A percentile compares a stretch with the other conserved stretches of the same genome.
phyloP scores from a whole-genome alignment of 1,140 invertebrate genomes.

The Lucilia sericata region DNA sequence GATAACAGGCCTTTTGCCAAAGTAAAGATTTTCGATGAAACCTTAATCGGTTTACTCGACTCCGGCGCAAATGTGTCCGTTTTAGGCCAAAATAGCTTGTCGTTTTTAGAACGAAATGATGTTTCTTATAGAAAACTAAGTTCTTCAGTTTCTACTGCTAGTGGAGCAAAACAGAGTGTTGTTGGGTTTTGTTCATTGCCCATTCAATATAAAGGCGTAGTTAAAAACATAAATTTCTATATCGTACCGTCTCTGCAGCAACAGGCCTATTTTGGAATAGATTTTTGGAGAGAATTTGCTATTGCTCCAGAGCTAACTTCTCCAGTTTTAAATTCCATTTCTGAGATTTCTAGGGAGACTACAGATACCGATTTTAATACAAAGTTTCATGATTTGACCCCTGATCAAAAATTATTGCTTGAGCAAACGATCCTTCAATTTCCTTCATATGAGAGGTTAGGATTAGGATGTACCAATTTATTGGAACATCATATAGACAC shows the following conservation, averaged over 20 bases:
- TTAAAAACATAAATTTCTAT: neutral
- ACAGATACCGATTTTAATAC: neutral
- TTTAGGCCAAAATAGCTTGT: neutral
- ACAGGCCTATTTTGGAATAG: neutral
- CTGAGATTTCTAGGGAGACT: neutral
- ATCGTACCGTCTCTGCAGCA: neutral
- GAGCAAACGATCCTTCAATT: conserved; percentile 7
- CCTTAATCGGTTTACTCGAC: conserved; percentile 9
- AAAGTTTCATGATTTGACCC: neutral
- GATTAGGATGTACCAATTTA: conserved; percentile 42
- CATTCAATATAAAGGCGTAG: neutral
- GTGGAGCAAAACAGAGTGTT: neutral
- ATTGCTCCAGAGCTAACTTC: neutral
- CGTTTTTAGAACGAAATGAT: neutral
- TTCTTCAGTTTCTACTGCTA: neutral
- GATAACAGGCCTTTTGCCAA: conserved; percentile 28
- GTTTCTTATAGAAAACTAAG: neutral
- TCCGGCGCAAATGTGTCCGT: conserved; percentile 14
- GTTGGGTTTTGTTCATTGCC: neutral
- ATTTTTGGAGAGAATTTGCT: conserved; percentile 26
- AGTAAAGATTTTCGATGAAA: neutral
- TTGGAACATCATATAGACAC: conserved; percentile 41
- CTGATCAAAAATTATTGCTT: neutral
- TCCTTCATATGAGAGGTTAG: conserved; percentile 37
- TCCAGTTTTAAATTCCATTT: neutral